phyloP scores from a whole-genome alignment of 2,888 invertebrate species.

The Calameuta idolon region DNA sequence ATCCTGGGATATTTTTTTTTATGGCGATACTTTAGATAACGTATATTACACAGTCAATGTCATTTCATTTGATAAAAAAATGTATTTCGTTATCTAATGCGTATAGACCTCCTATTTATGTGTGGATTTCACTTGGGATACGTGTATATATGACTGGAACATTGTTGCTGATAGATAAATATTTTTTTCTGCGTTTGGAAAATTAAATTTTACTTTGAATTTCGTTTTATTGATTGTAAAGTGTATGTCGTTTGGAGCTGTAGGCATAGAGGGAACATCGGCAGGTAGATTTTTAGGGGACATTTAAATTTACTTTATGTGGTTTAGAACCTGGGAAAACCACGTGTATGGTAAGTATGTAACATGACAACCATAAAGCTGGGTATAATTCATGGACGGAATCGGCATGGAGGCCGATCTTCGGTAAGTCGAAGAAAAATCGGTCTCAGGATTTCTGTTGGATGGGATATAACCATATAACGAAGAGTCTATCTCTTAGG shows the following conservation, averaged over 20 bases:
- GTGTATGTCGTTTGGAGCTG: neutral
- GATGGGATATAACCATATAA: neutral
- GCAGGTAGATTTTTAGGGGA: neutral
- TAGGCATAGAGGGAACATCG: neutral
- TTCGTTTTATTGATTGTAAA: neutral
- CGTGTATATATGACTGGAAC: neutral
- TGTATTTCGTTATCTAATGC: neutral
- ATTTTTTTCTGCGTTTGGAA: neutral
- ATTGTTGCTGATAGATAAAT: neutral
- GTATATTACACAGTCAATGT: neutral
- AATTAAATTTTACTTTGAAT: neutral
- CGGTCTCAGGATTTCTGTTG: neutral
- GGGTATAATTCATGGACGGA: neutral
- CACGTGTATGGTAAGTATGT: neutral
- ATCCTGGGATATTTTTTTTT: neutral
- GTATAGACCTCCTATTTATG: neutral
- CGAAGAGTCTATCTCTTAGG: neutral
- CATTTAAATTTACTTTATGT: neutral
- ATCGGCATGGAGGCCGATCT: neutral
- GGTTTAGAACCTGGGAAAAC: neutral
- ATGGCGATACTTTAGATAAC: neutral
- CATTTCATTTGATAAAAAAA: neutral
- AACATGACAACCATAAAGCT: neutral
- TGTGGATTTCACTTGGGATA: neutral
- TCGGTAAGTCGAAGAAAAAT: neutral